These are phyloP conservation scores for Fregata magnificens DNA, from an alignment of 2,113 vertebrate species.

Conservation along the genomic window DNA sequence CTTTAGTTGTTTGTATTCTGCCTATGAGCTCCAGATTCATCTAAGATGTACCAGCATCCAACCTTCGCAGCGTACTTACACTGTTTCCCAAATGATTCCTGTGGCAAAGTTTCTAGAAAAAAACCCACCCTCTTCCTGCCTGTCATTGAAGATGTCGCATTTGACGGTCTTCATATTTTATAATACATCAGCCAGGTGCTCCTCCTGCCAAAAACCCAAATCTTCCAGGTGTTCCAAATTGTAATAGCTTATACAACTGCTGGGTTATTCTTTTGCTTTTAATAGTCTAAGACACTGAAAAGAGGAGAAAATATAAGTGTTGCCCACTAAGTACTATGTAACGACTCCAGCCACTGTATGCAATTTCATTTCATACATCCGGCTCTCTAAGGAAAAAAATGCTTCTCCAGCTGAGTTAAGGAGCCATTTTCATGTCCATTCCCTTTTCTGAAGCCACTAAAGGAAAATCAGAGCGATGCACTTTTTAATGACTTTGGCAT, in stretches of 20 bases:
- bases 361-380: neutral
- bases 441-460: neutral
- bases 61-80: neutral
- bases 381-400: slow-evolving; percentile 11
- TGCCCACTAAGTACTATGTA: neutral
- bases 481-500: slow-evolving; percentile 34
- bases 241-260: neutral
- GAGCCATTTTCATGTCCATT: slow-evolving; percentile 5
- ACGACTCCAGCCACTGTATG: neutral
- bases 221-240: neutral
- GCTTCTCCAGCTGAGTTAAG: slow-evolving; percentile 31
- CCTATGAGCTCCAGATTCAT: neutral
- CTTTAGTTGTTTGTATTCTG: neutral
- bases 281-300: neutral
- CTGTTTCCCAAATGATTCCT: neutral
- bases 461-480: neutral
- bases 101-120: neutral
- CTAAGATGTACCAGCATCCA: neutral
- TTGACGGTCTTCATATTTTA: neutral
- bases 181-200: neutral
- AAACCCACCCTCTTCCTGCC: neutral
- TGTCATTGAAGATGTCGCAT: neutral
- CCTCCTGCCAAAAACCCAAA: neutral
- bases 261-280: slow-evolving; percentile 7
- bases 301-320: neutral